These are phyloP conservation scores for Chinchilla lanigera DNA, from an alignment of 2,113 vertebrate species.

Conservation along the genomic window DNA sequence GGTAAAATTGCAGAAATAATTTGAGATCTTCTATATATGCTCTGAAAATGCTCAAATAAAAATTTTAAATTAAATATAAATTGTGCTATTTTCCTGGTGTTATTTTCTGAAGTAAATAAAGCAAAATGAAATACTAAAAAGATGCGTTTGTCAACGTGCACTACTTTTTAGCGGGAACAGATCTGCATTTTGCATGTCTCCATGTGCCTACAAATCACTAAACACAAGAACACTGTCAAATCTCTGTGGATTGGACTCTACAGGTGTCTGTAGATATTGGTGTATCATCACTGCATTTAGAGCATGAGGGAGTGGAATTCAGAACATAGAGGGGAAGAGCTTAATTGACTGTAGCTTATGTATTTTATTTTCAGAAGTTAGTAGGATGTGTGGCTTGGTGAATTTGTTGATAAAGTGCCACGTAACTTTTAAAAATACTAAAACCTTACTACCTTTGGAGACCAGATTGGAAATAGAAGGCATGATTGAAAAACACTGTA, in stretches of 20 bases:
- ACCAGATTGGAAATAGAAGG: neutral
- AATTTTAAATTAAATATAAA: neutral
- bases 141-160: neutral
- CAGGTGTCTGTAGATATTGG: conserved; percentile 24
- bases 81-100: neutral
- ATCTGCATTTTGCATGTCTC: neutral
- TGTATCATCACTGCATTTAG: neutral
- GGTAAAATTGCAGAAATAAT: neutral
- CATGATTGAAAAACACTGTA: neutral
- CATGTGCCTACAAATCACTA: neutral
- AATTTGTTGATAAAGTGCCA: neutral
- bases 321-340: neutral
- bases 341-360: neutral
- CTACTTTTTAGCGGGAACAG: neutral
- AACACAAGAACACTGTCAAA: neutral
- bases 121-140: neutral
- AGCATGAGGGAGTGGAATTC: neutral
- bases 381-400: neutral
- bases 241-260: neutral
- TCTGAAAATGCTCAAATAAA: neutral
- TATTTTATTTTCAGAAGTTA: neutral
- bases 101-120: neutral
- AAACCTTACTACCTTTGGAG: neutral
- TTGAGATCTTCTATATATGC: neutral
- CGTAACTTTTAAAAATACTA: neutral